Conservation (phyloP, 2,888 invertebrate genomes). For the Galerucella nymphaeae region DNA sequence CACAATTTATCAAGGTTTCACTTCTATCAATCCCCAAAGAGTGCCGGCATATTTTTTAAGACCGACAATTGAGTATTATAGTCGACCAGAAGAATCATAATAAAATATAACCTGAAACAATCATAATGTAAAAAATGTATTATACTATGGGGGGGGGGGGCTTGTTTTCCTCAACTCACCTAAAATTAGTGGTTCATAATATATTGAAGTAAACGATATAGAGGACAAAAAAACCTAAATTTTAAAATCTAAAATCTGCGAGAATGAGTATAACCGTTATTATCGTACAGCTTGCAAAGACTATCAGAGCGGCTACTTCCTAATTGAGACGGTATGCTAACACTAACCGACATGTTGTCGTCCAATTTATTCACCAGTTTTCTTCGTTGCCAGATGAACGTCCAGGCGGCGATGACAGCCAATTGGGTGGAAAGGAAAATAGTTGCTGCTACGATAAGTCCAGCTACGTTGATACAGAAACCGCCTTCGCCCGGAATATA, state of each 20-base stretch:
- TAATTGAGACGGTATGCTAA: slow-evolving; percentile 75
- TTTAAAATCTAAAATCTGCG: slow-evolving; percentile 62
- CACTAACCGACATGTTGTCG: slow-evolving; percentile 71
- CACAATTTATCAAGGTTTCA: no score
- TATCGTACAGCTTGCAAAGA: slow-evolving; percentile 88
- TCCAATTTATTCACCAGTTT: slow-evolving; percentile 68
- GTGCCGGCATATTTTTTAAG: no score
- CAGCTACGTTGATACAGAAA: slow-evolving; percentile 81
- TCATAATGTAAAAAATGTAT: no score
- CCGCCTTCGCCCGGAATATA: slow-evolving; percentile 74
- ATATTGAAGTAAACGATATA: slow-evolving; percentile 18
- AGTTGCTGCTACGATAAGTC: slow-evolving; percentile 86
- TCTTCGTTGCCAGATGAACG: slow-evolving; percentile 87
- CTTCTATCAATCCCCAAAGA: no score
- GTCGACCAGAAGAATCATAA: no score
- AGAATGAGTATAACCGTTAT: slow-evolving; percentile 72
- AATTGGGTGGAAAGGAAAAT: slow-evolving; percentile 89
- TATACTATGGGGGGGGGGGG: no score
- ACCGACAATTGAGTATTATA: no score
- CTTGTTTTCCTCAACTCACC: background rate
- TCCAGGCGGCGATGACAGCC: slow-evolving; percentile 88
- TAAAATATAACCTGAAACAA: no score
- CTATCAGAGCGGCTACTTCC: slow-evolving; percentile 73
- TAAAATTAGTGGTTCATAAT: background rate
- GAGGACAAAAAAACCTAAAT: slow-evolving; percentile 17